Evolutionary conservation across 2,113 vertebrate genomes (phyloP).

Genomic region (Burhinus bistriatus): DNA sequence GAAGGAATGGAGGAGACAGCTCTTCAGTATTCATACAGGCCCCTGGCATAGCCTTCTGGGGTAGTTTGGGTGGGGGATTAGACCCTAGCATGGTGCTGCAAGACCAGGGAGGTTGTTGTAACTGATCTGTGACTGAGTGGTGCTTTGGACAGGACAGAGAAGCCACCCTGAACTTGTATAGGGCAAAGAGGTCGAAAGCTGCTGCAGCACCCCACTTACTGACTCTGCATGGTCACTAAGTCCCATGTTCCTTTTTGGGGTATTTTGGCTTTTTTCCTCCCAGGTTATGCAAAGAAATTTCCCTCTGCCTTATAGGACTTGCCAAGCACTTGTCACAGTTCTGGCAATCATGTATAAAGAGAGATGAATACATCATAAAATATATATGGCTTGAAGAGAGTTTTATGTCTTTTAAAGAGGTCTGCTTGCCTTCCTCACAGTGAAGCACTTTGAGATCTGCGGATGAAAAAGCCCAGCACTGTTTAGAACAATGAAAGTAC

Average conservation of each 20-base stretch:
- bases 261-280: not conserved
- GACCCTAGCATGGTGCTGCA: not conserved
- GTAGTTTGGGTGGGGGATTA: not conserved
- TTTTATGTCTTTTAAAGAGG: not conserved
- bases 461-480: not conserved
- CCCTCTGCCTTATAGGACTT: not conserved
- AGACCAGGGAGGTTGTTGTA: not conserved
- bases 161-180: not conserved
- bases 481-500: slow-evolving; percentile 14
- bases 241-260: not conserved
- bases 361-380: not conserved
- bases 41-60: not conserved
- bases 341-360: not conserved
- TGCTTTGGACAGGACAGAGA: not conserved
- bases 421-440: not conserved
- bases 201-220: not conserved
- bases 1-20: not conserved
- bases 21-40: not conserved
- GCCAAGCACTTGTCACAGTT: not conserved
- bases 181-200: not conserved
- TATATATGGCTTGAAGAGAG: not conserved
- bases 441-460: not conserved
- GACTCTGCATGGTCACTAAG: not conserved
- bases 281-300: not conserved
- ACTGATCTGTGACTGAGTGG: not conserved